Conservation (phyloP, 2,797 vertebrate species). For the Bryconaethiops microstoma region DNA sequence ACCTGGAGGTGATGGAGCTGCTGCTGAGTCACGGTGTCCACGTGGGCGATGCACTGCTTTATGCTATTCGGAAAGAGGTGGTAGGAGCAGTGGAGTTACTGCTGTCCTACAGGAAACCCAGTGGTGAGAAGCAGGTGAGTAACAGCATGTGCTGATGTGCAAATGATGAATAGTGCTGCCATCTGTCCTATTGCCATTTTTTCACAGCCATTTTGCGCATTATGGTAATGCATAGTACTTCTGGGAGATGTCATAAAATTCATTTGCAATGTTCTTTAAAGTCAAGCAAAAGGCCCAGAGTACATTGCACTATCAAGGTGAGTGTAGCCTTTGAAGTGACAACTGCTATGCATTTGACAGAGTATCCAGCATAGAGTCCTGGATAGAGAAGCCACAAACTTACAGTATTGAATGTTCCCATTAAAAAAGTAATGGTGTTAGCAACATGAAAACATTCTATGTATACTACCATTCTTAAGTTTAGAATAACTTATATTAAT, state of each 20-base stretch:
- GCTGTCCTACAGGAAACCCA: conserved; percentile 82
- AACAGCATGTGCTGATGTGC: conserved; percentile 2
- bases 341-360: neutral
- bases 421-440: neutral
- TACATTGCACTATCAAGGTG: too few species aligned
- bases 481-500: too few species aligned
- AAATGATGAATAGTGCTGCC: neutral
- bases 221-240: neutral
- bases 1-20: conserved; percentile 88
- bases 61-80: conserved; percentile 87
- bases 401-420: neutral
- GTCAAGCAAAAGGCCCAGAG: neutral
- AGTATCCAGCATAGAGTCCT: neutral
- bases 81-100: conserved; percentile 88
- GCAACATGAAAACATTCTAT: neutral
- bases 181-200: neutral
- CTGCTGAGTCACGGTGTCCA: conserved; percentile 82
- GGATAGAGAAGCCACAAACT: neutral
- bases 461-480: too few species aligned
- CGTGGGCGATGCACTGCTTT: conserved; percentile 84
- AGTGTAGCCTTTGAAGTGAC: conserved; percentile 26
- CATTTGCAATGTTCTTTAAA: conserved; percentile 21
- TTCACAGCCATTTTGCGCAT: neutral
- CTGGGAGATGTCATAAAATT: conserved; percentile 25
- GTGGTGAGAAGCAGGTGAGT: conserved; percentile 84